Evolutionary conservation across 2,797 vertebrate species (phyloP).

Genomic region (Onychomys torridus): DNA sequence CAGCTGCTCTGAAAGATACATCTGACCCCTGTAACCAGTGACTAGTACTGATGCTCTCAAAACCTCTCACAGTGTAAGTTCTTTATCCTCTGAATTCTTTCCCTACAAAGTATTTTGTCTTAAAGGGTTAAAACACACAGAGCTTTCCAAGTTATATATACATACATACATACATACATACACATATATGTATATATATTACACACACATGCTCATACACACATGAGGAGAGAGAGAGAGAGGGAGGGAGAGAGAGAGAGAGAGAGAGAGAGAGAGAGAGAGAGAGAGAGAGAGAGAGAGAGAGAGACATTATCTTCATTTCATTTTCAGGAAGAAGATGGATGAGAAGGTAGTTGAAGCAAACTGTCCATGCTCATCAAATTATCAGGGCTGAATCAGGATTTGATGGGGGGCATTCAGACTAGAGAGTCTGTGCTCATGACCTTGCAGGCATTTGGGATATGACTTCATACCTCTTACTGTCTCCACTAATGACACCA

Average conservation of each 20-base stretch:
- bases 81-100: not conserved
- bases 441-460: not conserved
- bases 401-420: not conserved
- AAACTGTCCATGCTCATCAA: not conserved
- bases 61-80: not conserved
- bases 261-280: not conserved
- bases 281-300: not conserved
- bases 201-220: not conserved
- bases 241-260: not conserved
- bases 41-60: not conserved
- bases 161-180: not conserved
- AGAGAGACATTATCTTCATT: not conserved
- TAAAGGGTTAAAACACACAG: not conserved
- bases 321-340: slow-evolving; percentile 26
- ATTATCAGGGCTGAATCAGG: not conserved
- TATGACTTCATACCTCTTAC: not conserved
- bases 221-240: no score
- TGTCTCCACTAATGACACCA: no score
- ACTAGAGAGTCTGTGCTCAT: not conserved
- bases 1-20: not conserved
- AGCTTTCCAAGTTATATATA: not conserved
- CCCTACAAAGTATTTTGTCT: not conserved
- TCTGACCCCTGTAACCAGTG: not conserved
- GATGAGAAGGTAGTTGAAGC: not conserved
- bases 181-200: not conserved